Evolutionary conservation across 2,888 invertebrate species (phyloP).

Genomic region (Leucophora obtusa): DNA sequence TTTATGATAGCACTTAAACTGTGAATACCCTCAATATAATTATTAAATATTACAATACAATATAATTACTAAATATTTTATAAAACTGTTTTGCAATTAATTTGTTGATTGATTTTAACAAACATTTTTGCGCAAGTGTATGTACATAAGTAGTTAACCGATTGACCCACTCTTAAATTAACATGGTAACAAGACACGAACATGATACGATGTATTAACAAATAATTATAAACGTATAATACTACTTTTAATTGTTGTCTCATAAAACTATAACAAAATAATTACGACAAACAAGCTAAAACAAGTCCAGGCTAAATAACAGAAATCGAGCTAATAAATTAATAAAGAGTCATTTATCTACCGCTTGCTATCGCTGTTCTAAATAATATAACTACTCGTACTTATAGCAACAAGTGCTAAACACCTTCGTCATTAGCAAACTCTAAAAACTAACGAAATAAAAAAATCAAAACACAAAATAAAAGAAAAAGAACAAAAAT

Average conservation of each 20-base stretch:
- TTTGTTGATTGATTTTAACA: no score
- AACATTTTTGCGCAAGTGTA: not conserved
- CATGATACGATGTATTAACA: not conserved
- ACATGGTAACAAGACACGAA: not conserved
- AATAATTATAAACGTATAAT: slow-evolving; percentile 19
- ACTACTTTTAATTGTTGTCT: not conserved
- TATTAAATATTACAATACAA: no score
- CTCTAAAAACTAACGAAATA: not conserved
- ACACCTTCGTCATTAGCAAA: not conserved
- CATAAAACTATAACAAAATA: not conserved
- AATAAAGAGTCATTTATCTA: slow-evolving; percentile 32
- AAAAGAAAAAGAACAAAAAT: not conserved
- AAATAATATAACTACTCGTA: no score
- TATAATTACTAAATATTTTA: no score
- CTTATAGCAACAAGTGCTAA: not conserved
- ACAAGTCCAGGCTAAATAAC: not conserved
- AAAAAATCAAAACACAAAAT: slow-evolving; percentile 2
- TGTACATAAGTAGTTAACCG: slow-evolving; percentile 18
- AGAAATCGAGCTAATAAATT: slow-evolving; percentile 4
- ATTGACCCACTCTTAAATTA: slow-evolving; percentile 30
- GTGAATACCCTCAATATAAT: no score
- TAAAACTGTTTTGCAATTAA: no score
- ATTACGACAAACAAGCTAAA: not conserved
- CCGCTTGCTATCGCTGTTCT: not conserved
- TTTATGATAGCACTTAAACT: no score